These are phyloP conservation scores for Campoletis sonorensis DNA, from an alignment of 1,140 invertebrate genomes.

Conservation along the genomic window DNA sequence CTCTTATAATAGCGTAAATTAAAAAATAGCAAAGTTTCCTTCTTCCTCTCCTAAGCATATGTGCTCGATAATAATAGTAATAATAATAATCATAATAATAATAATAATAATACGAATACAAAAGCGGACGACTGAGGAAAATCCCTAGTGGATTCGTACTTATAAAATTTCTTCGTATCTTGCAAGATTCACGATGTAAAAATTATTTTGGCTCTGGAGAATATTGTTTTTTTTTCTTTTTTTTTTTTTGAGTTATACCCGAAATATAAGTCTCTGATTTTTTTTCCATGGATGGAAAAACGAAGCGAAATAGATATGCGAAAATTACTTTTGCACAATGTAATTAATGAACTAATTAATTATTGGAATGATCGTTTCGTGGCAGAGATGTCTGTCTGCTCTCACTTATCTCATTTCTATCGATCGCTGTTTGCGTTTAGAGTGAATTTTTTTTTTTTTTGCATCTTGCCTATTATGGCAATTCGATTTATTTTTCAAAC, in stretches of 20 bases:
- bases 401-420: not conserved
- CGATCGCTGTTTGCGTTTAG: not conserved
- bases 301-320: slow-evolving; percentile 22
- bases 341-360: not conserved
- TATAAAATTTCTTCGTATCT: slow-evolving; percentile 37
- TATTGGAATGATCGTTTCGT: not conserved
- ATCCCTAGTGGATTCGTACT: slow-evolving; percentile 34
- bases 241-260: not conserved
- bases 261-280: not conserved
- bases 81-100: too few species aligned
- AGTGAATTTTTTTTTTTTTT: not conserved
- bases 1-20: slow-evolving; percentile 35
- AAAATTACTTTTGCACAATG: not conserved
- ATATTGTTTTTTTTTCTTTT: slow-evolving; percentile 37
- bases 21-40: slow-evolving; percentile 23
- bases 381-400: not conserved
- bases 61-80: slow-evolving; percentile 12
- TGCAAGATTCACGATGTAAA: slow-evolving; percentile 19
- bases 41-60: not conserved
- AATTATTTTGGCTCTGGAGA: slow-evolving; percentile 36
- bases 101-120: slow-evolving; percentile 34
- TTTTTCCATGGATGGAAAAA: not conserved
- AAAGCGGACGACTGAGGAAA: slow-evolving; percentile 29
- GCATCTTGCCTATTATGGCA: not conserved
- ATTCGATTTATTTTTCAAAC: not conserved